Percentiles rank a stretch among this genome's conserved stretches.
These are phyloP conservation scores for Phacellophora camtschatica DNA, from an alignment of 30 jellyfish, hydroid and myxozoan species.

Conservation along the genomic window DNA sequence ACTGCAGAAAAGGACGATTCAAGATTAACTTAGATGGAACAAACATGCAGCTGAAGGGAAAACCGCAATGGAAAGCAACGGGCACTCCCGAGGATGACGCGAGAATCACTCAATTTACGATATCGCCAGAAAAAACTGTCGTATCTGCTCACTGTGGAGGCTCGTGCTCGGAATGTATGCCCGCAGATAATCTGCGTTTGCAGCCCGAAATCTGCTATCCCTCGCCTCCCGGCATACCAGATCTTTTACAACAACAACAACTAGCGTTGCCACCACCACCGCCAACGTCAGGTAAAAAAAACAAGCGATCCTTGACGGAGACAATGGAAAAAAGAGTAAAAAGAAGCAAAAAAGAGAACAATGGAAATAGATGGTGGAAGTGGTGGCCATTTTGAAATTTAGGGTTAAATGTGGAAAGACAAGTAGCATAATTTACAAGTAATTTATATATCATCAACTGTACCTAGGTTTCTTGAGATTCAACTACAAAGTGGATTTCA, in stretches of 20 bases:
- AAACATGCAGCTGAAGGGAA: constrained; percentile 46
- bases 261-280: not conserved
- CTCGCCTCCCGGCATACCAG: not conserved
- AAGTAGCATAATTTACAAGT: no score
- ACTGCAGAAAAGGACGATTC: constrained; percentile 91
- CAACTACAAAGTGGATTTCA: no score
- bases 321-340: constrained; percentile 22
- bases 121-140: constrained; percentile 53
- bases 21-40: constrained; percentile 73
- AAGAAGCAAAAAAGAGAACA: constrained; percentile 6
- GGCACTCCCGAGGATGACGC: constrained; percentile 83
- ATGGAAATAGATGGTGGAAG: constrained; percentile 36
- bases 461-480: no score
- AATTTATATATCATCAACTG: no score
- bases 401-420: no score
- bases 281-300: not conserved
- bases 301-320: not conserved
- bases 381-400: constrained; percentile 59
- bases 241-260: constrained; percentile 8
- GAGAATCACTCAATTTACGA: constrained; percentile 83
- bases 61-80: constrained; percentile 80
- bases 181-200: constrained; percentile 73
- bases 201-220: constrained; percentile 66
- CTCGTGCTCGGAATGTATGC: constrained; percentile 92
- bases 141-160: constrained; percentile 94